A percentile compares a stretch with the other conserved stretches of the same genome.
These are phyloP conservation scores for Hybos culiciformis DNA, from an alignment of 2,888 invertebrate species.

Conservation along the genomic window DNA sequence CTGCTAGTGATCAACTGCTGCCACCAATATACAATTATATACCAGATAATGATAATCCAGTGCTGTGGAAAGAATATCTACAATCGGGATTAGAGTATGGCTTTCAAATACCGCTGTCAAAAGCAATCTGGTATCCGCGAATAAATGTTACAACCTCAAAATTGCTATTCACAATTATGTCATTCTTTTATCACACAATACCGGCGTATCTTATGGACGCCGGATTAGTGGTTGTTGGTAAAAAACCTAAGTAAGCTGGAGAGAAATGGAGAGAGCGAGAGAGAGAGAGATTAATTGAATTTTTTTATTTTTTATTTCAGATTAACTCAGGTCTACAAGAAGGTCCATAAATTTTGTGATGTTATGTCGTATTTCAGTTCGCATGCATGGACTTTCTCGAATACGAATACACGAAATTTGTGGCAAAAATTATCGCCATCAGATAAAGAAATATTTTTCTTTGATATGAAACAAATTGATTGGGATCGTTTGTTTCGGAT, in stretches of 20 bases:
- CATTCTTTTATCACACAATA: constrained; percentile 46
- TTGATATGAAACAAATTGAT: constrained; percentile 53
- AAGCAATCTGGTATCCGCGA: constrained; percentile 55
- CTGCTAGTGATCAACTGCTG: no score
- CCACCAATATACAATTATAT: constrained; percentile 73
- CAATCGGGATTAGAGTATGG: constrained; percentile 39
- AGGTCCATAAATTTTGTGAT: constrained; percentile 62
- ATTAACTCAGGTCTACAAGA: constrained; percentile 62
- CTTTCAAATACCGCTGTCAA: constrained; percentile 42
- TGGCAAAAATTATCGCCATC: constrained; percentile 32
- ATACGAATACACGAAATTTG: constrained; percentile 40
- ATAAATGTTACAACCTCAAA: constrained; percentile 36
- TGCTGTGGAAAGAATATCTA: constrained; percentile 65
- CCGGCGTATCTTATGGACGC: constrained; percentile 49
- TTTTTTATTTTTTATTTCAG: no score
- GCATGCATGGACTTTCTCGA: constrained; percentile 57
- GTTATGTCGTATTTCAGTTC: constrained; percentile 62
- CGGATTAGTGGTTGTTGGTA: constrained; percentile 39
- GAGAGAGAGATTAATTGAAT: background rate
- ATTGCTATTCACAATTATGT: constrained; percentile 34
- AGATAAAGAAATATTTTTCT: constrained; percentile 48
- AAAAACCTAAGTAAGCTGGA: constrained; percentile 37
- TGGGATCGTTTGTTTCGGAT: constrained; percentile 41
- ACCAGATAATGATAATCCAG: constrained; percentile 61
- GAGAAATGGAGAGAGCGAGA: background rate